Evolutionary conservation across 2,888 invertebrate species (phyloP).

Genomic region (Hirtodrosophila alboralis): DNA sequence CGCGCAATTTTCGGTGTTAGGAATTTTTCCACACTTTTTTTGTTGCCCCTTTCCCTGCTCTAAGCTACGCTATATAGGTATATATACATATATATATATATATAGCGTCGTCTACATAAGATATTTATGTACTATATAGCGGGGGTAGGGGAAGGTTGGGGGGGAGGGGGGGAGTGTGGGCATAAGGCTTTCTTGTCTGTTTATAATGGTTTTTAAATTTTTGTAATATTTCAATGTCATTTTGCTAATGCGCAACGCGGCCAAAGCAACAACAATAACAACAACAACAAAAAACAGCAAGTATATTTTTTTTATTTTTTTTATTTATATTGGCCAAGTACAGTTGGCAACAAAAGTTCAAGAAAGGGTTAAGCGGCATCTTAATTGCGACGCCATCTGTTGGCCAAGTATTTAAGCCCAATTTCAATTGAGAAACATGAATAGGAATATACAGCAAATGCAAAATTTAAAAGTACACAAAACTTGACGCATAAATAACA

Average conservation of each 20-base stretch:
- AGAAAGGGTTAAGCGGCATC: constrained; percentile 23
- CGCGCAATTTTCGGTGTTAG: constrained; percentile 65
- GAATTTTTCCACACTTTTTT: constrained; percentile 44
- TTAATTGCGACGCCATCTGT: constrained; percentile 50
- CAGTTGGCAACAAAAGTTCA: constrained; percentile 60
- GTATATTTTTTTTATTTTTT: too few relatives aligned
- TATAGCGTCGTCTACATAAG: constrained; percentile 57
- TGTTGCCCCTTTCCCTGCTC: constrained; percentile 7
- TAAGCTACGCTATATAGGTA: constrained; percentile 11
- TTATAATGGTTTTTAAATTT: constrained; percentile 77
- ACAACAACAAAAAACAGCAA: too few relatives aligned
- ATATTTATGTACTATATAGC: constrained; percentile 39
- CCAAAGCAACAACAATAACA: constrained; percentile 1
- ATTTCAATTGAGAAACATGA: constrained; percentile 29
- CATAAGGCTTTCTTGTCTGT: constrained; percentile 50
- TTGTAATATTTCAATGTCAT: constrained; percentile 75
- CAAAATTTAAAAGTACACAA: constrained; percentile 47
- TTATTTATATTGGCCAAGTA: constrained; percentile 43
- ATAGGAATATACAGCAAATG: constrained; percentile 15
- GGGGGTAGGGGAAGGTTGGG: not conserved
- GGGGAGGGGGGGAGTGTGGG: not conserved
- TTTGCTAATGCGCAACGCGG: constrained; percentile 57
- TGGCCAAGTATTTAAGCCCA: constrained; percentile 28
- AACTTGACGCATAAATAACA: constrained; percentile 36
- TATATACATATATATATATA: too few relatives aligned